Conservation (phyloP, 1,140 invertebrate genomes). For the Anadara kagoshimensis region DNA sequence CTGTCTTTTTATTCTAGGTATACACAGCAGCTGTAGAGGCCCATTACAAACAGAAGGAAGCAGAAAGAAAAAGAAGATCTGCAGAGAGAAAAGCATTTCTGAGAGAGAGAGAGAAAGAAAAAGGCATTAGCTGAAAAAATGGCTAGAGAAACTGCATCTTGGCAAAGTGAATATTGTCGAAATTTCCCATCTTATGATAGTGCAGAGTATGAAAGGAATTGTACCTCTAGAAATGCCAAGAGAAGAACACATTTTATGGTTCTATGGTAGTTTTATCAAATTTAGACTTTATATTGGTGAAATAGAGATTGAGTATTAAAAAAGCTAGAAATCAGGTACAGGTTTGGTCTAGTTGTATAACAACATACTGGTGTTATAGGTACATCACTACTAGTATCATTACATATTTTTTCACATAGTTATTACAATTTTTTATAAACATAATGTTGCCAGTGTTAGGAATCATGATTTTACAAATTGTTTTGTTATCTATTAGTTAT, state of each 20-base stretch:
- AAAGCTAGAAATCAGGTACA: no score
- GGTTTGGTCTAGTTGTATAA: no score
- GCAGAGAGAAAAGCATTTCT: slow-evolving; percentile 14
- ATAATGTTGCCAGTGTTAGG: no score
- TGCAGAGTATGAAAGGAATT: slow-evolving; percentile 25
- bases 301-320: no score
- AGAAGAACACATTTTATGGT: neutral
- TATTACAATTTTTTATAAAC: no score
- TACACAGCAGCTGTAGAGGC: slow-evolving; percentile 39
- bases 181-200: slow-evolving; percentile 32
- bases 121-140: slow-evolving; percentile 22
- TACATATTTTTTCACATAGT: no score
- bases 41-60: slow-evolving; percentile 14
- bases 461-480: no score
- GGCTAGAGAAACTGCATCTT: slow-evolving; percentile 28
- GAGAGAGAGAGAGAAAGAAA: slow-evolving; percentile 32
- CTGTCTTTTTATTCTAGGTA: slow-evolving; percentile 14
- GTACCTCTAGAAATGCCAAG: neutral
- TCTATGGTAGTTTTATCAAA: no score
- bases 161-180: slow-evolving; percentile 33
- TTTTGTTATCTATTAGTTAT: no score
- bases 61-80: slow-evolving; percentile 21
- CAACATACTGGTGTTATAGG: no score
- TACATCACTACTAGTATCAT: no score
- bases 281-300: no score